Evolutionary conservation across 2,113 vertebrate genomes (phyloP).

Genomic region (Colaptes auratus): DNA sequence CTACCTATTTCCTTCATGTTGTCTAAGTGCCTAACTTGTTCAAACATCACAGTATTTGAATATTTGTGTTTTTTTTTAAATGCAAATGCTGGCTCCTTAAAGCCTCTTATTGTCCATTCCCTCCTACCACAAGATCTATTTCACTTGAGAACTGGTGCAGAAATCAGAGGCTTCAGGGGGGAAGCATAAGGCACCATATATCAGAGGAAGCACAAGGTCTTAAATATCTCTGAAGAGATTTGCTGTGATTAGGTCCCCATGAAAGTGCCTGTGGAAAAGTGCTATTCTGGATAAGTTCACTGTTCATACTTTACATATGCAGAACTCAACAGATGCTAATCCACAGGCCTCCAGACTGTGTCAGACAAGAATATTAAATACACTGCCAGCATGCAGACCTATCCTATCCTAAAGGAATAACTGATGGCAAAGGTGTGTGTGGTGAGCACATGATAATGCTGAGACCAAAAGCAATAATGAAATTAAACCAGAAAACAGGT

Average conservation of each 20-base stretch:
- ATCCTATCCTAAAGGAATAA: background rate
- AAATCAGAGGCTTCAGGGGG: background rate
- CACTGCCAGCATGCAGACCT: background rate
- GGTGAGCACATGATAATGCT: background rate
- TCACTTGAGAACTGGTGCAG: background rate
- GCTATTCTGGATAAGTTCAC: background rate
- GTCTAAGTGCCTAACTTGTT: background rate
- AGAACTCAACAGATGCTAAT: background rate
- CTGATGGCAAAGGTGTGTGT: background rate
- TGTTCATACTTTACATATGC: background rate
- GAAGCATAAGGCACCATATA: too few species aligned
- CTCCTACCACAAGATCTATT: background rate
- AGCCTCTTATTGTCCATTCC: background rate
- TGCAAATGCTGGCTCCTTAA: background rate
- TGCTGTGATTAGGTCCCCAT: background rate
- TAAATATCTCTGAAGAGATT: background rate
- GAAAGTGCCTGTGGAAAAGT: background rate
- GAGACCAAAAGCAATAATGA: background rate
- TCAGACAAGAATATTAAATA: background rate
- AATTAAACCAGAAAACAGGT: background rate
- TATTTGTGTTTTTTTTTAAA: background rate
- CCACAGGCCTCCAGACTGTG: background rate
- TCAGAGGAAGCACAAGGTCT: background rate
- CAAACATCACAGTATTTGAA: background rate
- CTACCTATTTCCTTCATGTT: background rate